A percentile compares a stretch with the other conserved stretches of the same genome.
phyloP scores from a whole-genome alignment of 2,113 vertebrate genomes.

The Polypterus bichir region DNA sequence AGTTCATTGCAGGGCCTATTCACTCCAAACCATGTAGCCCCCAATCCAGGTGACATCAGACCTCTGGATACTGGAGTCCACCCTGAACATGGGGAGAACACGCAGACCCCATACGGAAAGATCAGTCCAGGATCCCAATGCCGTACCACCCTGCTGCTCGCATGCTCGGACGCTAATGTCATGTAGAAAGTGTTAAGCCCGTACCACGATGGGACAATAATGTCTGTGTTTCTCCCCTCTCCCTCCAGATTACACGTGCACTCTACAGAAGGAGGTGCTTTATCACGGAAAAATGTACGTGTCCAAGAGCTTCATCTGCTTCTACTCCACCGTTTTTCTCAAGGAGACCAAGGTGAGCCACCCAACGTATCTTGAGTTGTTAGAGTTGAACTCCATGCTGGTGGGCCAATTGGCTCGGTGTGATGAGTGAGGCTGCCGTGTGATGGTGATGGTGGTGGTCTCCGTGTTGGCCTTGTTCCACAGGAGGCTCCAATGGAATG shows the following conservation, averaged over 20 bases:
- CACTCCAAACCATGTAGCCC: no score
- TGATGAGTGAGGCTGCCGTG: background rate
- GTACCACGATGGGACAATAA: no score
- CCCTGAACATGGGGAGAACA: no score
- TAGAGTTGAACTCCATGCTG: background rate
- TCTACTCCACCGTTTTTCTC: slow-evolving; percentile 63
- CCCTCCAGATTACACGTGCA: slow-evolving; percentile 57
- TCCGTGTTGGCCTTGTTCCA: background rate
- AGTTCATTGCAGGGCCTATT: no score
- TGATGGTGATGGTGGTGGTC: background rate
- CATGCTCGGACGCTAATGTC: no score
- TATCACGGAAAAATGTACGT: slow-evolving; percentile 68
- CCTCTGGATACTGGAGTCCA: no score
- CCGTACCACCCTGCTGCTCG: no score
- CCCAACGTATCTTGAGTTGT: background rate
- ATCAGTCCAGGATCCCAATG: no score
- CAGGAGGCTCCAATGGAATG: no score
- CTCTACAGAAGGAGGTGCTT: slow-evolving; percentile 68
- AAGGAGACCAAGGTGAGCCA: slow-evolving; percentile 61
- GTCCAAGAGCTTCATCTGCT: slow-evolving; percentile 55
- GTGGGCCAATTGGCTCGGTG: background rate
- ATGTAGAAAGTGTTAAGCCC: no score
- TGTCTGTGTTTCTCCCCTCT: background rate
- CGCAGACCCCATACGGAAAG: no score
- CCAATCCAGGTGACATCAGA: no score